Conservation (phyloP, 2,113 vertebrate species). For the Crotalus viridis region DNA sequence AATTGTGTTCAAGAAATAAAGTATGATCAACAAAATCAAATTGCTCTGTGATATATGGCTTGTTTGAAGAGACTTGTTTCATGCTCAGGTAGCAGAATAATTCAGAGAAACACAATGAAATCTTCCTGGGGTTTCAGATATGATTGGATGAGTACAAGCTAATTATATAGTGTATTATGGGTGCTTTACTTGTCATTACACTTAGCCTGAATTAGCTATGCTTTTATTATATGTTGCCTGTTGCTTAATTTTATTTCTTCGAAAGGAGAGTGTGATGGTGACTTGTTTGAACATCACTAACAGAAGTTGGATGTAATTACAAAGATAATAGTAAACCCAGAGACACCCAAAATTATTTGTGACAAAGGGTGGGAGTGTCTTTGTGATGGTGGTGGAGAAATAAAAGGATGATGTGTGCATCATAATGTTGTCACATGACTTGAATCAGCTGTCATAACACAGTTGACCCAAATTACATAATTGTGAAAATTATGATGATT, state of each 20-base stretch:
- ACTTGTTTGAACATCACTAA: slow-evolving; percentile 19
- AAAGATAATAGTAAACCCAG: background rate
- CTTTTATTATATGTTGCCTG: slow-evolving; percentile 32
- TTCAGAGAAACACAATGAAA: slow-evolving; percentile 19
- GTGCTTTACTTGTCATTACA: slow-evolving; percentile 25
- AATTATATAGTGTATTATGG: background rate
- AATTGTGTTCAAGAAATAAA: background rate
- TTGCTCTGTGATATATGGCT: slow-evolving; percentile 28
- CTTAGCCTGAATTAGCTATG: slow-evolving; percentile 17
- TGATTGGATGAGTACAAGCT: slow-evolving; percentile 20
- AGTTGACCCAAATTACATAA: background rate
- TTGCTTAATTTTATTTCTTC: slow-evolving; percentile 27
- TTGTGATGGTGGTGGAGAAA: background rate
- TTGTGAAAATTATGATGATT: background rate
- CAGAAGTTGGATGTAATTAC: slow-evolving; percentile 27
- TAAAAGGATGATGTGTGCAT: background rate
- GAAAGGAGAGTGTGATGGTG: slow-evolving; percentile 23
- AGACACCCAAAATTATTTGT: background rate
- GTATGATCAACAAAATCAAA: background rate
- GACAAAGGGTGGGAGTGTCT: background rate
- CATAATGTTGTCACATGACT: background rate
- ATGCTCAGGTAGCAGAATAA: slow-evolving; percentile 19
- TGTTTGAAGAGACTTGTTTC: slow-evolving; percentile 5
- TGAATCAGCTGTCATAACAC: background rate
- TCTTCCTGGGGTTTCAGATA: background rate